Evolutionary conservation across 2,888 invertebrate genomes (phyloP), one percentile per base, ranked within the genome.

Genomic region (Andrena bicolor): DNA sequence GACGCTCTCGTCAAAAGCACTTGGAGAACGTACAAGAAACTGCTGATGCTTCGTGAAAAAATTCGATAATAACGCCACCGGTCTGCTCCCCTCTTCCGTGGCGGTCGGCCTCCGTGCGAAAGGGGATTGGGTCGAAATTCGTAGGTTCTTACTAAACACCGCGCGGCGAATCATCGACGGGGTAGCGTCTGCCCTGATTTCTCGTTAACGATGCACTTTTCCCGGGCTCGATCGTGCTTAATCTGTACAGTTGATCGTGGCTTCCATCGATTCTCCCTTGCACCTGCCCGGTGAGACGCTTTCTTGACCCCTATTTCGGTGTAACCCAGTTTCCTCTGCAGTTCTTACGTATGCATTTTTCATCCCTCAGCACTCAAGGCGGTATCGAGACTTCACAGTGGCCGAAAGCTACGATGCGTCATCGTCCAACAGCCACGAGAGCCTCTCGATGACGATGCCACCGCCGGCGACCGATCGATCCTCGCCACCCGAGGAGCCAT

Each of bases 281-380:
- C 49, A 48, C 79, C 30, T 30, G 3, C 30, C 20, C 26, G 2
- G 2, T 20, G n/a, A 41, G 49, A 51, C 66, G 20, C 72, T 73
- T 48, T 41, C 80, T 72, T 92, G 51, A 91, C 91, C 93, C 92
- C 93, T 92, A n/a, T 91, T 64, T 60, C 65, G 66, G 60, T 80
- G 68, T 86, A 76, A 76, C 73, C 76, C 79, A 83, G 63, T 84
- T 83, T 58, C 26, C 60, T 56, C 49, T 58, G n/a, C 49, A 56
- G 23, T 71, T 81, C 80, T 84, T 75, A 84, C 75, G 80, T 81
- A 64, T 75, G 84, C 83, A 80, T 78, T 69, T 76, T 86, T 78
- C 86, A 69, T 86, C 26, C 82, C 78, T 69, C 90, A 93, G 92
- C 92, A 92, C 81, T 89, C 90, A 7, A 90, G 91, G 79, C 91